Percentiles rank a stretch among this genome's conserved stretches.
Conservation (phyloP, 2,888 invertebrate species). For the Drosophila cognata region DNA sequence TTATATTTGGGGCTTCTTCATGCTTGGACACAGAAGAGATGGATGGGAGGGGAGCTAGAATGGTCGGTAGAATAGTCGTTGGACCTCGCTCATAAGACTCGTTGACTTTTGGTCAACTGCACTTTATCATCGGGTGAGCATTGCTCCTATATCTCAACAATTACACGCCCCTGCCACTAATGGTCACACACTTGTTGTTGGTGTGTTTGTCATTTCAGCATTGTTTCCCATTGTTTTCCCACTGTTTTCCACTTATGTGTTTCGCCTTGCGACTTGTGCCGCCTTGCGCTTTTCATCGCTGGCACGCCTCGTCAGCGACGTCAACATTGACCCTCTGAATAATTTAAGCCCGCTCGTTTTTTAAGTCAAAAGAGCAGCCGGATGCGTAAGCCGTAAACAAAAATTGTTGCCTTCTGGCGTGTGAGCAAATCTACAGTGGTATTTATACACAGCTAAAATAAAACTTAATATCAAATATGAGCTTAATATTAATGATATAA, state of each 20-base stretch:
- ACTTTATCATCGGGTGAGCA: slow-evolving; percentile 70
- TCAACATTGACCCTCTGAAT: slow-evolving; percentile 64
- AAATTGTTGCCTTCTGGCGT: slow-evolving; percentile 41
- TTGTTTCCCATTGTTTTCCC: slow-evolving; percentile 26
- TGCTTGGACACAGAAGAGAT: slow-evolving; percentile 45
- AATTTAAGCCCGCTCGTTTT: slow-evolving; percentile 64
- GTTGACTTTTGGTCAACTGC: slow-evolving; percentile 62
- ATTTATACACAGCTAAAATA: background rate
- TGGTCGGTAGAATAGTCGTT: background rate
- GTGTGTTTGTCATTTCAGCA: slow-evolving; percentile 24
- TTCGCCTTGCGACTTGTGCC: slow-evolving; percentile 7
- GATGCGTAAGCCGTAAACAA: slow-evolving; percentile 26
- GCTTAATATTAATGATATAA: background rate
- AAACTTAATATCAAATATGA: background rate
- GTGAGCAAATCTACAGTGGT: slow-evolving; percentile 27
- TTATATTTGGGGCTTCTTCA: slow-evolving; percentile 58
- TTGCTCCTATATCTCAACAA: slow-evolving; percentile 62
- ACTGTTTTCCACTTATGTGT: slow-evolving; percentile 16
- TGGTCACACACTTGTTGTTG: slow-evolving; percentile 44
- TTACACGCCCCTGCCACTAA: slow-evolving; percentile 62
- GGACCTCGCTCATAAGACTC: slow-evolving; percentile 45
- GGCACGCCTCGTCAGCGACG: slow-evolving; percentile 34
- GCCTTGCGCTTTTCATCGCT: slow-evolving; percentile 60
- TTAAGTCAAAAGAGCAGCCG: slow-evolving; percentile 56
- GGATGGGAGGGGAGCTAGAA: background rate